phyloP scores from a whole-genome alignment of 2,888 invertebrate species.

The Luperina nickerlii region DNA sequence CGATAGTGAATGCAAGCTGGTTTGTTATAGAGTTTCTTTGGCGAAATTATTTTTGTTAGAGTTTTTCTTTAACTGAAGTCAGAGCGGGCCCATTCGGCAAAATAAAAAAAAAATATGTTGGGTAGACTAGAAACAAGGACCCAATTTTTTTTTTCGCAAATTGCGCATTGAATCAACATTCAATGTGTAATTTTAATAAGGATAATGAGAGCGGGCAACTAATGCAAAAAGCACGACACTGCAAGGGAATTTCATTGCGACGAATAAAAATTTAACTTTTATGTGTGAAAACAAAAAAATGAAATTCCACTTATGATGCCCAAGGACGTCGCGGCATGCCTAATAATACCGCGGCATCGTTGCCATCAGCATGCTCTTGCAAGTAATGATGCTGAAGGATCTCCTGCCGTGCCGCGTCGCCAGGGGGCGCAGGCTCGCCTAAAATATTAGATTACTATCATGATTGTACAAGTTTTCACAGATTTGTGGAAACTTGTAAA shows the following conservation, averaged over 20 bases:
- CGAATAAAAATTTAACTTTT: not conserved
- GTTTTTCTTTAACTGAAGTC: not conserved
- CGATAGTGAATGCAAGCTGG: no score
- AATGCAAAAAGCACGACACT: not conserved
- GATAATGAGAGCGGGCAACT: not conserved
- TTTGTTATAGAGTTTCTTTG: conserved; percentile 5
- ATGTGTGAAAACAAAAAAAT: not conserved
- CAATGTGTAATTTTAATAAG: not conserved
- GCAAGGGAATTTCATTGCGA: not conserved
- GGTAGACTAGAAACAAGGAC: not conserved
- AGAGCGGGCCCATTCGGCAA: not conserved
- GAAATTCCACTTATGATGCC: not conserved
- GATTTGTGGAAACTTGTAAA: no score
- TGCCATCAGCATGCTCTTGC: not conserved
- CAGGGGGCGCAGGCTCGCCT: not conserved
- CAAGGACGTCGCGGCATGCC: not conserved
- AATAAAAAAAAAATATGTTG: no score
- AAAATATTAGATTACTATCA: not conserved
- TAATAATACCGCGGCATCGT: not conserved
- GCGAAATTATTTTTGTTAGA: conserved; percentile 1
- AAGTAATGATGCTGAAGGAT: not conserved
- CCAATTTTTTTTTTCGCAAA: no score
- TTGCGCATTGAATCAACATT: not conserved
- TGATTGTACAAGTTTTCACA: not conserved
- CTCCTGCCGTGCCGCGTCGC: no score